Conservation (phyloP, 2,888 invertebrate genomes). For the Blastobasis lacticolella region DNA sequence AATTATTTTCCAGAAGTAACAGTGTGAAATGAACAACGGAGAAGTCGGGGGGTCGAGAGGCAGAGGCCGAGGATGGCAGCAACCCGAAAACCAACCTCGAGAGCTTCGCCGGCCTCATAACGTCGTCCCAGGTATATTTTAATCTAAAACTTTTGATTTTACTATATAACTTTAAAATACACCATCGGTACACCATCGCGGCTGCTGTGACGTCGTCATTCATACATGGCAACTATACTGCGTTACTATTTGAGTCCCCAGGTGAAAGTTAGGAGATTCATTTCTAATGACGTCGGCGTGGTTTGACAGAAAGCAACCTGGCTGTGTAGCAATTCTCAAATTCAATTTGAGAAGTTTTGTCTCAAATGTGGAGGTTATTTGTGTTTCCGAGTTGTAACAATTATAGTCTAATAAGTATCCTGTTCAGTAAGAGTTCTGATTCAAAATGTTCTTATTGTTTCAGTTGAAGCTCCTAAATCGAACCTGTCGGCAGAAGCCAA, state of each 20-base stretch:
- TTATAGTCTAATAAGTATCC: too few species aligned
- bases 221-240: slow-evolving; percentile 36
- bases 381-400: too few species aligned
- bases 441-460: slow-evolving; percentile 8
- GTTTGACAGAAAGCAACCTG: slow-evolving; percentile 45
- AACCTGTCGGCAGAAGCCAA: slow-evolving; percentile 74
- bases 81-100: slow-evolving; percentile 59
- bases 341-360: too few species aligned
- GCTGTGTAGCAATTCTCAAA: slow-evolving; percentile 19
- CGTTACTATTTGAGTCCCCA: slow-evolving; percentile 46
- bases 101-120: slow-evolving; percentile 62
- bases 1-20: slow-evolving; percentile 27
- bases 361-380: too few species aligned
- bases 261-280: slow-evolving; percentile 69
- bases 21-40: slow-evolving; percentile 69
- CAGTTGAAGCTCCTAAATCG: slow-evolving; percentile 56
- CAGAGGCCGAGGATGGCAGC: slow-evolving; percentile 69
- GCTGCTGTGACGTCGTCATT: slow-evolving; percentile 42
- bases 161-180: too few species aligned
- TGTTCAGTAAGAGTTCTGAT: too few species aligned
- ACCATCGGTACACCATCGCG: slow-evolving; percentile 22
- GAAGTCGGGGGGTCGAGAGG: slow-evolving; percentile 66
- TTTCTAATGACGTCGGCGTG: slow-evolving; percentile 60
- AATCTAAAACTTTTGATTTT: too few species aligned
- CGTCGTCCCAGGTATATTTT: slow-evolving; percentile 14